phyloP scores from a whole-genome alignment of 2,113 vertebrate species.

The Lagopus muta region DNA sequence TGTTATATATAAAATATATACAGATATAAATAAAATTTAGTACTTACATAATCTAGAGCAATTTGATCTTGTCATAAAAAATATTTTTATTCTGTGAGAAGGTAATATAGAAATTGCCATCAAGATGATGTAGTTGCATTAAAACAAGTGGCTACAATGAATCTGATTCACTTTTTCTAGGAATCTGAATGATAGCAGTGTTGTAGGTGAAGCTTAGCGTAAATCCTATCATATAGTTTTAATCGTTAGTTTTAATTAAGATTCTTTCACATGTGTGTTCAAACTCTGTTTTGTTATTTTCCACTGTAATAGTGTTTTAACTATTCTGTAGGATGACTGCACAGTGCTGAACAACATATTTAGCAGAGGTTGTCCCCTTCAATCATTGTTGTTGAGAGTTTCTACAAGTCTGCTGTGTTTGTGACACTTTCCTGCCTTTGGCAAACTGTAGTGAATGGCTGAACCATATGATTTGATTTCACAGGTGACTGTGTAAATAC shows the following conservation, averaged over 20 bases:
- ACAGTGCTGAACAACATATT: neutral
- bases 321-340: neutral
- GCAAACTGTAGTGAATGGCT: neutral
- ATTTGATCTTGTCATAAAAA: neutral
- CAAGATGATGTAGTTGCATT: neutral
- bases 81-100: neutral
- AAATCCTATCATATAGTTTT: neutral
- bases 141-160: neutral
- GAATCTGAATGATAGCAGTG: neutral
- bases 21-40: neutral
- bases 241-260: neutral
- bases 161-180: neutral
- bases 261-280: neutral
- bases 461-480: neutral
- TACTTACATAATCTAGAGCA: neutral
- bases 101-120: neutral
- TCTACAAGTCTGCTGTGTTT: neutral
- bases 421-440: neutral
- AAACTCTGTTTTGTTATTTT: neutral
- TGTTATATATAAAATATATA: neutral
- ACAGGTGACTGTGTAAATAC: neutral
- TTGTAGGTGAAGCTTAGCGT: neutral
- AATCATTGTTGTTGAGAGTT: neutral
- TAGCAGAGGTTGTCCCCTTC: neutral
- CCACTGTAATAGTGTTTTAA: neutral